These are phyloP conservation scores for Oxygymnocypris stewartii DNA, from an alignment of 2,113 vertebrate species.

Conservation along the genomic window DNA sequence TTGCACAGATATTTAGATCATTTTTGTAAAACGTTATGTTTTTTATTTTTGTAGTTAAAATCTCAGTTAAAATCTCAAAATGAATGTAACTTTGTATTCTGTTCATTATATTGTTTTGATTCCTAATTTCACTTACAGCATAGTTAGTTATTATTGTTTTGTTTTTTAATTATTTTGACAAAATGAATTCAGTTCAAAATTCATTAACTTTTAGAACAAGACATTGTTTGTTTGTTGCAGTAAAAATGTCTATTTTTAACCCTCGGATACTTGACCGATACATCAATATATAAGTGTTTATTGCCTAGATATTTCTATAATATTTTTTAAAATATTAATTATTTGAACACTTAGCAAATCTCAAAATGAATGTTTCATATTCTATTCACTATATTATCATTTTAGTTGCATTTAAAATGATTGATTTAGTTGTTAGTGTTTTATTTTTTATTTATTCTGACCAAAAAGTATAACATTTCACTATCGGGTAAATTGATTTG, in stretches of 20 bases:
- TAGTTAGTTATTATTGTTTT: background rate
- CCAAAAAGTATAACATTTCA: background rate
- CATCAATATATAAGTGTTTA: background rate
- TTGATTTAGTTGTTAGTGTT: background rate
- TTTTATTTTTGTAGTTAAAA: too few relatives aligned
- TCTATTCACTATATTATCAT: background rate
- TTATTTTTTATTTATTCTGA: background rate
- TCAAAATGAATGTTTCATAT: background rate
- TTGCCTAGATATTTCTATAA: background rate
- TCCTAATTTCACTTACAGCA: background rate
- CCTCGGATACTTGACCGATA: background rate
- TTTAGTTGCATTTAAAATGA: background rate
- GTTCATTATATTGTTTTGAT: background rate
- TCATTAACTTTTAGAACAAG: background rate
- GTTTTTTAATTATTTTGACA: background rate
- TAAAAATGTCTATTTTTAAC: background rate
- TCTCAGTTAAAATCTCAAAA: too few relatives aligned
- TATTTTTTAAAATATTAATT: background rate
- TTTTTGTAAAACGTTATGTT: background rate
- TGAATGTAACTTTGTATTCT: too few relatives aligned
- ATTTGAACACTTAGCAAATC: background rate
- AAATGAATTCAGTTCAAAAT: background rate
- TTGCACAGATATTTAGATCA: background rate
- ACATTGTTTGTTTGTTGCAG: background rate
- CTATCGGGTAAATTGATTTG: background rate